Percentiles rank a stretch among this genome's conserved stretches.
phyloP scores from a whole-genome alignment of 2,797 vertebrate species.

The Glyptemys insculpta region DNA sequence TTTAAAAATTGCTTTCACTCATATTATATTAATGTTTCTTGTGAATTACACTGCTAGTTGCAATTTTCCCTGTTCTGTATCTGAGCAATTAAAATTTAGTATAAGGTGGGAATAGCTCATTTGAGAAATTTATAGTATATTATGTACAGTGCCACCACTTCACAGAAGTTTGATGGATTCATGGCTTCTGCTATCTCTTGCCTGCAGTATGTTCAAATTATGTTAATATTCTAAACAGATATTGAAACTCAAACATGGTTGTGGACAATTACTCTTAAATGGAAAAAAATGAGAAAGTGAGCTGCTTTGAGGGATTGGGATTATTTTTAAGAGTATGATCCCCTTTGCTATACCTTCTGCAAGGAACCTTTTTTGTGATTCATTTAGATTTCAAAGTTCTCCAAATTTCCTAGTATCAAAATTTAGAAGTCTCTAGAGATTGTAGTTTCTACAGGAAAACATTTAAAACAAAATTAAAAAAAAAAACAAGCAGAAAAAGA shows the following conservation, averaged over 20 bases:
- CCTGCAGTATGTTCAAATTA: not conserved
- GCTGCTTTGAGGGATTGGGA: rapidly evolving
- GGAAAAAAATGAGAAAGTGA: not conserved
- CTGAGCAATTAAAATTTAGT: slow-evolving; percentile 40
- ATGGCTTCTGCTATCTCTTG: not conserved
- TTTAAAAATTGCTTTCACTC: not conserved
- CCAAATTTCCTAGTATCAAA: not conserved
- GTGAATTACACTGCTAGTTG: not conserved
- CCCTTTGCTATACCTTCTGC: not conserved
- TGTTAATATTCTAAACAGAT: not conserved
- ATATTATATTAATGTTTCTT: not conserved
- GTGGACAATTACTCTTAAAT: not conserved
- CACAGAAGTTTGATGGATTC: not conserved
- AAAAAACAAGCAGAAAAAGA: not conserved
- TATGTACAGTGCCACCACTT: not conserved
- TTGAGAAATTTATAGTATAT: not conserved
- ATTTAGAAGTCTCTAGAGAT: not conserved
- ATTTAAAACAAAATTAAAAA: not conserved
- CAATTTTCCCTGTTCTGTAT: not conserved
- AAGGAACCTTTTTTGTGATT: not conserved
- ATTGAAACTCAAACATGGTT: not conserved
- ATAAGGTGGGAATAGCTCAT: slow-evolving; percentile 12
- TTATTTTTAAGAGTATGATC: not conserved
- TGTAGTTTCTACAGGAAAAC: not conserved
- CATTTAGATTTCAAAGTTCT: not conserved